Percentiles rank a stretch among this genome's conserved stretches.
Conservation (phyloP, 2,797 vertebrate species). For the Nyctibius grandis region DNA sequence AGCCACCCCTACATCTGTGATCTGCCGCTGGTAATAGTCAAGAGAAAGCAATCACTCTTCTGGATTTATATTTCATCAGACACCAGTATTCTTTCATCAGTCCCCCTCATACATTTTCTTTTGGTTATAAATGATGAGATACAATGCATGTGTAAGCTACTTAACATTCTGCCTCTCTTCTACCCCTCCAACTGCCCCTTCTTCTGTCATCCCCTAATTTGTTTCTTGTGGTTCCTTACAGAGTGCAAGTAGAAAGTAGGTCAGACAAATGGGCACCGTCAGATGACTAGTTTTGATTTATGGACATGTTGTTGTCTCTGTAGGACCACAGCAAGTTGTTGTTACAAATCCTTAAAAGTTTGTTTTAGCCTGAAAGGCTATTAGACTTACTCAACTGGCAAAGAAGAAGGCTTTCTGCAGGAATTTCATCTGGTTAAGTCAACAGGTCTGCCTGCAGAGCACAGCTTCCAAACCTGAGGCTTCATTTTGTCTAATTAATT, state of each 20-base stretch:
- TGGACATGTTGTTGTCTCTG: background rate
- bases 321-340: background rate
- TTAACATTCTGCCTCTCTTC: background rate
- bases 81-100: background rate
- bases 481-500: background rate
- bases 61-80: background rate
- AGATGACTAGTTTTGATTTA: conserved; percentile 18
- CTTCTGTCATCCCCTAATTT: background rate
- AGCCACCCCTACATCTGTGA: background rate
- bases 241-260: conserved; percentile 7
- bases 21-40: background rate
- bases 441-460: background rate
- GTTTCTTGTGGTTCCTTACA: background rate
- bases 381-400: conserved; percentile 5
- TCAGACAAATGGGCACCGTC: background rate
- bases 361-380: conserved; percentile 33
- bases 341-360: conserved; percentile 40
- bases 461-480: background rate
- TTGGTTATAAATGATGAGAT: background rate
- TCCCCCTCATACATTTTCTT: background rate
- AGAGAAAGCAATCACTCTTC: background rate
- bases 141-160: rapidly evolving
- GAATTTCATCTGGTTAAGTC: conserved; percentile 23
- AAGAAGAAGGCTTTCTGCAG: conserved; percentile 15
- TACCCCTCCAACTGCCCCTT: background rate